Conservation (phyloP, 2,113 vertebrate species). For the Chauna torquata region DNA sequence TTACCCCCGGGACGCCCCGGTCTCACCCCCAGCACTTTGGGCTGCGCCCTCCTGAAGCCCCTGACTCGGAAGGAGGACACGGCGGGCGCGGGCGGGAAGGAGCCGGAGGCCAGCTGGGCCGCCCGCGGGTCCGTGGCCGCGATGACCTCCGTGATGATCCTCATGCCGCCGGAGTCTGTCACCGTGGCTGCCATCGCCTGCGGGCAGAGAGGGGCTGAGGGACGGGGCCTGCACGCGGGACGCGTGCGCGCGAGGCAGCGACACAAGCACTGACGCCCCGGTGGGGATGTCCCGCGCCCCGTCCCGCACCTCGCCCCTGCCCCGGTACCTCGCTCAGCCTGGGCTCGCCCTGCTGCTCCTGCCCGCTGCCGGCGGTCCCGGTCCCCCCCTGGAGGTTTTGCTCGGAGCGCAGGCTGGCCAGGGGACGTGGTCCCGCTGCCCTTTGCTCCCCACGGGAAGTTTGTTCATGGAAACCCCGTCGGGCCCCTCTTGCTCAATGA, state of each 20-base stretch:
- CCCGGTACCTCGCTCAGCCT: background rate
- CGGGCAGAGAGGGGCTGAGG: background rate
- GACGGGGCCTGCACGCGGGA: background rate
- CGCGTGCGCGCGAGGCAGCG: rapidly evolving
- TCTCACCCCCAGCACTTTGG: slow-evolving; percentile 62
- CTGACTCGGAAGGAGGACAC: background rate
- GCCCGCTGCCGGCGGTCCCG: rapidly evolving
- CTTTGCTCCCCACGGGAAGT: slow-evolving; percentile 40
- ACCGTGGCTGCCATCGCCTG: slow-evolving; percentile 24
- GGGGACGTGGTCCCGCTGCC: background rate
- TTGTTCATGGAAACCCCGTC: background rate
- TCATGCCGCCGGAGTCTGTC: background rate
- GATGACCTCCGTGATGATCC: slow-evolving; percentile 60
- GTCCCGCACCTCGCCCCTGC: background rate
- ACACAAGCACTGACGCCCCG: too few relatives aligned
- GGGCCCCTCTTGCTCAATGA: slow-evolving; percentile 27
- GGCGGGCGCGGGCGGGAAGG: rapidly evolving
- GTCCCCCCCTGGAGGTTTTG: background rate
- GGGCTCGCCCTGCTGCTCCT: background rate
- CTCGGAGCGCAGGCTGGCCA: background rate
- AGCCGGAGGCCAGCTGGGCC: background rate
- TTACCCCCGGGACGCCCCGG: rapidly evolving
- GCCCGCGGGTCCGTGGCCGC: background rate
- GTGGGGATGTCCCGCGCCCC: too few relatives aligned
- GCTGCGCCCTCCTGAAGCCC: slow-evolving; percentile 7